Conservation (phyloP, 2,888 invertebrate genomes). For the Andrena minutula region DNA sequence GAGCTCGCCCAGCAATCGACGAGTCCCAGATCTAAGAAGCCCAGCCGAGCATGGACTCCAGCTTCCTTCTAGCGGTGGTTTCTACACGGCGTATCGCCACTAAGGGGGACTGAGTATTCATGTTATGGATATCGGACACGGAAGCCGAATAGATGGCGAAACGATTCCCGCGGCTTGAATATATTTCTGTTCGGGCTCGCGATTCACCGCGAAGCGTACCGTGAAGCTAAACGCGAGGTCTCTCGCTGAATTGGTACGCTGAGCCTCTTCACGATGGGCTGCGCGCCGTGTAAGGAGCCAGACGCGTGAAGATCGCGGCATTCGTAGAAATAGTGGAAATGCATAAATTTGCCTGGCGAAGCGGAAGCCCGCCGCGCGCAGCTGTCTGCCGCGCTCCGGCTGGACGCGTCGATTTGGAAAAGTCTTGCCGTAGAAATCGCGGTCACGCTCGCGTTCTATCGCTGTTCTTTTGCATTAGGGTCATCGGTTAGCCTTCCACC, state of each 20-base stretch:
- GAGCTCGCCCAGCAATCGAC: too few relatives aligned
- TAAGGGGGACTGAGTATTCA: slow-evolving; percentile 25
- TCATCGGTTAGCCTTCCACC: slow-evolving; percentile 12
- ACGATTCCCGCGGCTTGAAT: slow-evolving; percentile 33
- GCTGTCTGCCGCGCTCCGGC: slow-evolving; percentile 11
- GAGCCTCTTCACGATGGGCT: slow-evolving; percentile 6
- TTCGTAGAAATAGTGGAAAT: neutral
- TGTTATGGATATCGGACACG: slow-evolving; percentile 45
- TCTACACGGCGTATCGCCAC: neutral
- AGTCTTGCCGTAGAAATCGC: slow-evolving; percentile 27
- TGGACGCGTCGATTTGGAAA: slow-evolving; percentile 18
- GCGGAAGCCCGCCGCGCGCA: neutral
- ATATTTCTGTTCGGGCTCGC: slow-evolving; percentile 26
- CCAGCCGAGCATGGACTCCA: neutral
- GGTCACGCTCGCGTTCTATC: slow-evolving; percentile 24
- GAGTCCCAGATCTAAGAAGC: neutral
- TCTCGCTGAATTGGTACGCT: slow-evolving; percentile 31
- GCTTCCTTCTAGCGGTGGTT: neutral
- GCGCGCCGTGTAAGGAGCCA: slow-evolving; percentile 18
- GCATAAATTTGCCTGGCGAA: slow-evolving; percentile 10
- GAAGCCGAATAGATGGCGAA: slow-evolving; percentile 46
- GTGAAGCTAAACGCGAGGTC: slow-evolving; percentile 46
- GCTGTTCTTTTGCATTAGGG: slow-evolving; percentile 12
- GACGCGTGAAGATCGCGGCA: slow-evolving; percentile 18
- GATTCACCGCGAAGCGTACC: slow-evolving; percentile 38